Evolutionary conservation across 2,888 invertebrate genomes (phyloP).

Genomic region (Cosmia trapezina): DNA sequence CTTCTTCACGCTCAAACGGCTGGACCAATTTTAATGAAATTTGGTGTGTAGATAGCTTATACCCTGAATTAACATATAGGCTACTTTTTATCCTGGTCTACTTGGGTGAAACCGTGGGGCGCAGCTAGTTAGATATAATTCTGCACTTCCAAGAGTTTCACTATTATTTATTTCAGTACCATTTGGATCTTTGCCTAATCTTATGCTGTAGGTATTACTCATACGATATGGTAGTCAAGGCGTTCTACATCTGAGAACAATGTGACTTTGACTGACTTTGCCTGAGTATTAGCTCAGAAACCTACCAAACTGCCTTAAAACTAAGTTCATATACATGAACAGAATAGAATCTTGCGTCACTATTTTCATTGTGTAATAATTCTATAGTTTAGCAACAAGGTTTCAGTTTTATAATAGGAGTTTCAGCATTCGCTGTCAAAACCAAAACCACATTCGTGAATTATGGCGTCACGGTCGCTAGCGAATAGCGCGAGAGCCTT

Average conservation of each 20-base stretch:
- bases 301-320: constrained; percentile 8
- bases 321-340: constrained; percentile 4
- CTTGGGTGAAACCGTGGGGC: no score
- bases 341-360: not conserved
- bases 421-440: constrained; percentile 37
- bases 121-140: no score
- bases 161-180: not conserved
- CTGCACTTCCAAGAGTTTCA: no score
- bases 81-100: no score
- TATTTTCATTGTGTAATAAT: constrained; percentile 9
- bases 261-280: constrained; percentile 23
- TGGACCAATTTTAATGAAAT: no score
- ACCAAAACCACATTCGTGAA: constrained; percentile 16
- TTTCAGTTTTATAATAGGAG: constrained; percentile 6
- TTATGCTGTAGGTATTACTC: not conserved
- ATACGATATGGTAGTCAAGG: not conserved
- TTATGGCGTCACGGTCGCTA: constrained; percentile 20
- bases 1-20: no score
- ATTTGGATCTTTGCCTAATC: constrained; percentile 5
- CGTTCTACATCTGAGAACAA: constrained; percentile 1
- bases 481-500: not conserved
- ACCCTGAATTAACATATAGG: no score
- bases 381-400: constrained; percentile 9
- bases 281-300: constrained; percentile 1
- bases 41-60: no score